Evolutionary conservation across 1,140 invertebrate species (phyloP).

Genomic region (Dreissena polymorpha): DNA sequence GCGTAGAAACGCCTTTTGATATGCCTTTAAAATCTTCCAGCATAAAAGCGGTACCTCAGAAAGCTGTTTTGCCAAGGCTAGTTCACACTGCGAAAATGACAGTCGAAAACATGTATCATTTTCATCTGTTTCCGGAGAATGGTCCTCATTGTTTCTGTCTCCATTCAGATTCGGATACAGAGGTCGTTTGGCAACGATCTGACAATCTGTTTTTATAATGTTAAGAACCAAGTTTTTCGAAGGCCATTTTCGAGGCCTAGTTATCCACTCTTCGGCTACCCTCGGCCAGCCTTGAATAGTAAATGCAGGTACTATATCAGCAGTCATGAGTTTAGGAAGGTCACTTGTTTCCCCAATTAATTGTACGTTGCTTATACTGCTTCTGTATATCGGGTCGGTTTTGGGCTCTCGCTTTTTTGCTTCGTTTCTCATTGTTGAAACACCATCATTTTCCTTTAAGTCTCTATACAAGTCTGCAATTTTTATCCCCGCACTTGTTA

Average conservation of each 20-base stretch:
- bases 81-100: conserved; percentile 13
- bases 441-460: neutral
- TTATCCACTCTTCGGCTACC: conserved; percentile 6
- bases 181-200: conserved; percentile 15
- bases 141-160: neutral
- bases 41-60: neutral
- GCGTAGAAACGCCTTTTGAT: conserved; percentile 17
- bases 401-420: neutral
- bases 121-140: conserved; percentile 7
- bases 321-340: neutral
- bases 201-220: neutral
- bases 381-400: neutral
- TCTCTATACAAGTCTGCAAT: neutral
- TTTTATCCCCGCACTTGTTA: neutral
- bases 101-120: conserved; percentile 18
- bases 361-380: neutral
- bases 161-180: neutral
- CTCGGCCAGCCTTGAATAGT: conserved; percentile 2
- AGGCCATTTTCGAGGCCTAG: conserved; percentile 7
- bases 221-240: neutral
- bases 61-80: neutral
- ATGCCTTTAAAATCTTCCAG: conserved; percentile 19
- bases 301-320: conserved; percentile 14
- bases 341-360: neutral
- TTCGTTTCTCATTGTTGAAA: neutral